Evolutionary conservation across 2,888 invertebrate genomes (phyloP), one percentile per base, ranked within the genome.

Genomic region (Flabesymbios commensalis): DNA sequence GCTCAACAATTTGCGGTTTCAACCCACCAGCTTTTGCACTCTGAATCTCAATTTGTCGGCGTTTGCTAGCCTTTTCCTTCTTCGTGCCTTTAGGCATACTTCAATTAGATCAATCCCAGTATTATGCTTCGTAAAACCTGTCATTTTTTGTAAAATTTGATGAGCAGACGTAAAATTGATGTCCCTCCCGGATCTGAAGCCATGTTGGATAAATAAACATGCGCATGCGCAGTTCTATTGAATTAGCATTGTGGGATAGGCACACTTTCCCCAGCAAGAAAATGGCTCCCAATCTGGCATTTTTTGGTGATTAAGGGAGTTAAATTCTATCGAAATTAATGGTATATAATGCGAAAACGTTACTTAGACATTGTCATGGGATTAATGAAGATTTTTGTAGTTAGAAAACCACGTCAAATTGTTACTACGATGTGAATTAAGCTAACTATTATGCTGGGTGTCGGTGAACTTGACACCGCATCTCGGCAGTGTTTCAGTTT

Each of bases 211-310:
- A 59, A 28, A 43, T 59, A 51, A 59, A 28, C 19, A 14, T 26
- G 65, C 56, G 65, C 65, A 59, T 57, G 65, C 65, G 65, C 57
- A 56, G 22, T 55, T 22, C 22, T 26, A 32, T 7, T 2, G 32
- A 29, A 51, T 32, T 19, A 45, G 78, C 70, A 79, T 78, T 76
- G 45, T 78, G 79, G 79, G 79, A 75, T 74, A 76, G 78, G 76
- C 77, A 76, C 77, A 78, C 73, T 78, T 79, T 73, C 59, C 62
- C 49, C 59, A 58, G 61, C 67, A 72, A 68, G 72, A 78, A 78
- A 73, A 79, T 79, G 79, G 79, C 79, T 74, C 74, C 75, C 65
- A 63, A 63, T 64, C 62, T 67, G 68, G 66, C n/a, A n/a, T n/a
- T n/a, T n/a, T n/a, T n/a, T n/a, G n/a, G n/a, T n/a, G n/a, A n/a